Base-by-base conservation (phyloP, 1,140 invertebrate species). In the Drosophila triauraria region DNA sequence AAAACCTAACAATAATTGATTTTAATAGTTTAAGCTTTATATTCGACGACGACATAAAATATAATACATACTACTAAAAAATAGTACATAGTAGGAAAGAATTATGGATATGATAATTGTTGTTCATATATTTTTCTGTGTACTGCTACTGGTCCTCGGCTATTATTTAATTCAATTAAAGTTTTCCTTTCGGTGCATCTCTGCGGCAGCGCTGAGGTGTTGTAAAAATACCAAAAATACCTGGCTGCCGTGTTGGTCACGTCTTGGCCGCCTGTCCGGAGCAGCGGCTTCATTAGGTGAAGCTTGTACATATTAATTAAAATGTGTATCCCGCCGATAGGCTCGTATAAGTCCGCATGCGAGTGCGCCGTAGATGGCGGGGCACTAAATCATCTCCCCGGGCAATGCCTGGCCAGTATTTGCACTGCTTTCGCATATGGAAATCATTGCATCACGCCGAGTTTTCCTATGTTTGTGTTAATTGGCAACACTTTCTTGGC, bases 221-320 rank as follows among this genome's bases (percentile, higher is more conserved):
- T 90, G 85, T 90, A 82, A 85, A 90, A 90, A 90, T 90, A 79
- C 86, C 86, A 85, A 90, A 90, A 90, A 90, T 90, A 90, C 81
- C 81, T 54, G 62, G 47, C 61, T 32, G 67, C 65, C 70, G 80
- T 64, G 68, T 88, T 85, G 81, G 67, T 87, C 80, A 88, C 84
- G 81, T 84, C 65, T 48, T 48, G 56, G 68, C 48, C 27, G 20
- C 57, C 42, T 64, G 58, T 71, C 51, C 46, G 68, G 70, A 48
- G 12, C 69, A 50, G 82, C 74, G 46, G 78, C 81, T 85, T 90
- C 85, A 90, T 90, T 90, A 90, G 81, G 85, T 86, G 86, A 79
- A 77, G 75, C 82, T 75, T 67, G 85, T 88, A 90, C 85, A 90
- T 90, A 90, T 90, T 90, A 90, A 90, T 90, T 90, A 82, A 90